Base-by-base conservation (phyloP, 2,797 vertebrate species). In the Catamblyrhynchus diadema region DNA sequence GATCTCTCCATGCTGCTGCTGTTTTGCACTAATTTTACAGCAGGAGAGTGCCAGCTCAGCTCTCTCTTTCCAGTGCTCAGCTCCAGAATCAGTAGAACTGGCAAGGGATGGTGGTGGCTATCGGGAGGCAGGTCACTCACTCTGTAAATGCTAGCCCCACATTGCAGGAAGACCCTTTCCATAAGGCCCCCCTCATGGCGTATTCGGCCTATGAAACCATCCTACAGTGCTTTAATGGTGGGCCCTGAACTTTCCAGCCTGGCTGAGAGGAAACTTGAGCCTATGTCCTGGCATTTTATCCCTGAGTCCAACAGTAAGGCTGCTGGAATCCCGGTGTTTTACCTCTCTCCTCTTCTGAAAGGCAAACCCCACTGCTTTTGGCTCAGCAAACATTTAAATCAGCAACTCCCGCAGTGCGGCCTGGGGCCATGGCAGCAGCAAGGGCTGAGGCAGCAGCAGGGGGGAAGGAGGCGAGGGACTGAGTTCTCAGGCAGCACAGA, bases 401-500 rank as follows among this genome's bases (percentile, higher is more conserved):
- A 90, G 66, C 27, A 71, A 5, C 33, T 74, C 27, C 77, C 0
- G 7, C 44, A 56, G 81, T 0, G 0, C 7, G 3, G 37, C 32
- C 73, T 44, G 33, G 47, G 75, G 64, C 69, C 28, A 16, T 15
- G 50, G 67, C 0, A 14, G 62, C 70, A 86, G 75, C 56, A 5
- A 2, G 51, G 60, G 44, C 53, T 66, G 69, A 61, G 50, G 57
- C 0, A 0, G 8, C 2, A 1, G 62, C 64, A 42, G 35, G 22
- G 44, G 70, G 39, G 57, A 92, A 89, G 35, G 37, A 89, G 50
- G 21, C 28, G 65, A 53, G 59, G 44, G 37, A 60, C 71, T 62
- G 62, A 21, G 60, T 71, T 92, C 92, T 96, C 84, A 95, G 78
- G 45, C 64, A 66, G 88, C 41, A 9, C 44, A 94, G 82, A 79